Evolutionary conservation across 1,140 invertebrate genomes (phyloP), one percentile per base, ranked within the genome.

Genomic region (Idris sp.): DNA sequence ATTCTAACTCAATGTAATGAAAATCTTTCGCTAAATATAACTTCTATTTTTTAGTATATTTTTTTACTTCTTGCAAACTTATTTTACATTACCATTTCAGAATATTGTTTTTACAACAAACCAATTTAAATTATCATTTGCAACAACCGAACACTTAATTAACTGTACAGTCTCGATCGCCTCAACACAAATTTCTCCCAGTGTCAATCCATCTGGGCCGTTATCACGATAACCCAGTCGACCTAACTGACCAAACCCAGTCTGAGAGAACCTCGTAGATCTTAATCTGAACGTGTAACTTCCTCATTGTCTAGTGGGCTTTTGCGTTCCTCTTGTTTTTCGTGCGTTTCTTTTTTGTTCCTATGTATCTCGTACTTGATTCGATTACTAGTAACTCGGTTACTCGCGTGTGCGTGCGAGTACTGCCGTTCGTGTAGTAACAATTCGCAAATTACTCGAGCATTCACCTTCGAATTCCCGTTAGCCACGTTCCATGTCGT

Each of bases 391-490:
- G 36, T 76, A 51, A 73, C 53, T 79, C 62, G 69, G 53, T 74
- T 79, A 76, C 48, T 71, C 48, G 73, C 54, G 49, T 54, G 76
- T 65, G 72, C 72, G 72, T 74, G 72, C 40, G 49, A 72, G 67
- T 41, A 41, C 14, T 46, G 51, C 35, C 25, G 19, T 9, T 8
- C 31, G 14, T 76, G 56, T 76, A 79, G n/a, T 76, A 73, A 72
- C 77, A 65, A 77, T 83, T 81, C 78, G 79, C 79, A 79, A 80
- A 80, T 79, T 77, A 73, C 76, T 72, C 69, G 82, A 82, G 80
- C 82, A 82, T 83, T 83, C 82, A 83, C 82, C 80, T 83, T 83
- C 82, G 75, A 77, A 81, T 83, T 83, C 77, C 82, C 82, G 82
- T 83, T 83, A 83, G 38, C 65, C 62, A 69, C 76, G 76, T 77